Evolutionary conservation across 2,113 vertebrate genomes (phyloP), one percentile per base, ranked within the genome.

Genomic region (Hypocryptadius cinnamomeus): DNA sequence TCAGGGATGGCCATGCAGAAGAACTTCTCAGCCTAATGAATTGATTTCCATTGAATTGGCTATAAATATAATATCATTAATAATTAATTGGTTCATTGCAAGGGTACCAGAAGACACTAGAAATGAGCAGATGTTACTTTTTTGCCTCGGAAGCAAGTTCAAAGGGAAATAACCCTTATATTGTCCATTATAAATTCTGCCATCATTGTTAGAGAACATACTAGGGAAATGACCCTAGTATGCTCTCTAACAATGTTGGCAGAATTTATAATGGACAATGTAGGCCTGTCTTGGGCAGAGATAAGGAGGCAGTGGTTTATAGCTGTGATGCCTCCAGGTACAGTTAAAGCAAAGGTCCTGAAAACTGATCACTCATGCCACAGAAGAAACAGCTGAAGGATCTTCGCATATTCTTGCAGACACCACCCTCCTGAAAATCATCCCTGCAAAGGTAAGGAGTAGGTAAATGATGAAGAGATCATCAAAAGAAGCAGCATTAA

Each of bases 11-110:
- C 57, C 59, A 56, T 70, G 48, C 9, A 53, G 69, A 35, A 92
- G 64, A 88, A 68, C 31, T 77, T 78, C 69, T 82, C 88, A 93
- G 78, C 40, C n/a, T 92, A 94, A 95, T 88, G 44, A 96, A 96
- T 53, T 86, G 64, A 90, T 87, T 95, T 78, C 72, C 72, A 78
- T 27, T 83, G 76, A 90, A 87, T 61, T 87, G 2, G n/a, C 68
- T 96, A 93, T 94, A 93, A 94, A 96, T 96, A 85, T 68, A 79
- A 56, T 91, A 65, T n/a, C 4, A 20, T 91, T 93, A 92, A 91
- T 85, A 93, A 96, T 89, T 19, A 87, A 91, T 53, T 56, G 20
- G 12, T 56, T 88, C 85, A 74, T 87, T 73, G 54, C 82, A 78
- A 83, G 33, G 44, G 33, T 83, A 87, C 16, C 51, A 77, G 56